Percentiles rank a stretch among this genome's conserved stretches.
These are phyloP conservation scores for Papilio dardanus DNA, from an alignment of 1,140 invertebrate genomes.

Conservation along the genomic window DNA sequence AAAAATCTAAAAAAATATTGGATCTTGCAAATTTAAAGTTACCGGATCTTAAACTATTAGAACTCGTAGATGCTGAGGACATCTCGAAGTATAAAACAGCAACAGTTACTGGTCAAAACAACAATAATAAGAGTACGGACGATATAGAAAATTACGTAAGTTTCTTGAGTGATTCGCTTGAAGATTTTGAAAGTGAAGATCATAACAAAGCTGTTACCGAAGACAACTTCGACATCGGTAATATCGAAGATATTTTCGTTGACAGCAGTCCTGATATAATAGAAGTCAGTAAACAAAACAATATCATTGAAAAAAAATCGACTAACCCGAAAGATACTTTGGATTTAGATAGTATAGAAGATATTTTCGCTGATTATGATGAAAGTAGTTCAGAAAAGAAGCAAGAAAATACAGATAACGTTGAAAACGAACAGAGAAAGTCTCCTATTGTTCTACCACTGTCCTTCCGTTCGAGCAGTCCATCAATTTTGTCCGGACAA, in stretches of 20 bases:
- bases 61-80: constrained; percentile 53
- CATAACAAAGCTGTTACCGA: constrained; percentile 36
- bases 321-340: constrained; percentile 57
- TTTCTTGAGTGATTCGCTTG: neutral
- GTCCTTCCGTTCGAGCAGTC: constrained; percentile 48
- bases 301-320: constrained; percentile 37
- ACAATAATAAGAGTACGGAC: constrained; percentile 30
- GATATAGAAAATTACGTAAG: constrained; percentile 29
- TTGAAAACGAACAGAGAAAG: constrained; percentile 13
- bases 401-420: constrained; percentile 9
- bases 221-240: constrained; percentile 68
- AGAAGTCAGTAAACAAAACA: constrained; percentile 30
- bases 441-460: constrained; percentile 20
- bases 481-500: constrained; percentile 68
- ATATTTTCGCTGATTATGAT: constrained; percentile 73
- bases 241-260: constrained; percentile 76
- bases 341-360: constrained; percentile 70
- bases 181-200: constrained; percentile 1
- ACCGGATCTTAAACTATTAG: constrained; percentile 63
- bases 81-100: constrained; percentile 46
- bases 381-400: constrained; percentile 44
- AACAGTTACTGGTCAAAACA: constrained; percentile 22
- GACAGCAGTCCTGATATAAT: constrained; percentile 55
- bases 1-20: constrained; percentile 27
- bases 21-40: constrained; percentile 49